Evolutionary conservation across 1,140 invertebrate genomes (phyloP).

Genomic region (Saccostrea glomerata): DNA sequence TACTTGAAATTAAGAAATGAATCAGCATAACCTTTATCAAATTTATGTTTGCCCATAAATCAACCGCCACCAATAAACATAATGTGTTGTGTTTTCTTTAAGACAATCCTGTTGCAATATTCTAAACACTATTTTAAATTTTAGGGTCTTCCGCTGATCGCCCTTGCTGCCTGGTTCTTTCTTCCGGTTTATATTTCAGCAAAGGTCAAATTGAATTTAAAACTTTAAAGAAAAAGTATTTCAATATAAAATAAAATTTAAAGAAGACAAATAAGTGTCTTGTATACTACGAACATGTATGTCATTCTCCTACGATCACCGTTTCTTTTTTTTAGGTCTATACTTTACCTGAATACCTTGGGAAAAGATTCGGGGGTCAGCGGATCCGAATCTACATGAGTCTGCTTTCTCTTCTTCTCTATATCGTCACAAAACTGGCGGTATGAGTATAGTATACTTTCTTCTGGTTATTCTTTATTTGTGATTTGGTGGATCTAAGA

Average conservation of each 20-base stretch:
- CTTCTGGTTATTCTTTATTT: too few relatives aligned
- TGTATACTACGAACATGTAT: background rate
- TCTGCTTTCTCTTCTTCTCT: conserved; percentile 81
- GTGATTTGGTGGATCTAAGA: too few relatives aligned
- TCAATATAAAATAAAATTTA: too few relatives aligned
- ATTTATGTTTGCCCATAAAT: background rate
- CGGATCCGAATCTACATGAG: conserved; percentile 82
- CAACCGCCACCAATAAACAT: background rate
- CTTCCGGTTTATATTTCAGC: conserved; percentile 58
- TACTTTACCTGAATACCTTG: conserved; percentile 83
- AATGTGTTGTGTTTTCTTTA: background rate
- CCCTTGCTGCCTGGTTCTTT: conserved; percentile 51
- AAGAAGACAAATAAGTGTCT: background rate
- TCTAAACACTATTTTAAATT: background rate
- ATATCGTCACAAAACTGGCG: conserved; percentile 83
- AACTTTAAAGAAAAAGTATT: background rate
- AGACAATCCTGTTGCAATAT: background rate
- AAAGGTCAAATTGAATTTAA: conserved; percentile 46
- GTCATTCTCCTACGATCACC: background rate
- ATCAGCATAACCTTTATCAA: too few relatives aligned
- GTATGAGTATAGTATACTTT: conserved; percentile 72
- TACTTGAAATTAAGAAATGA: too few relatives aligned
- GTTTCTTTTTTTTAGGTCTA: conserved; percentile 75
- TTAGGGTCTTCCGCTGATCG: conserved; percentile 1
- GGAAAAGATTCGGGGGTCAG: conserved; percentile 82